These are phyloP conservation scores for Athrips mouffetella DNA, from an alignment of 2,888 invertebrate species.

Conservation along the genomic window DNA sequence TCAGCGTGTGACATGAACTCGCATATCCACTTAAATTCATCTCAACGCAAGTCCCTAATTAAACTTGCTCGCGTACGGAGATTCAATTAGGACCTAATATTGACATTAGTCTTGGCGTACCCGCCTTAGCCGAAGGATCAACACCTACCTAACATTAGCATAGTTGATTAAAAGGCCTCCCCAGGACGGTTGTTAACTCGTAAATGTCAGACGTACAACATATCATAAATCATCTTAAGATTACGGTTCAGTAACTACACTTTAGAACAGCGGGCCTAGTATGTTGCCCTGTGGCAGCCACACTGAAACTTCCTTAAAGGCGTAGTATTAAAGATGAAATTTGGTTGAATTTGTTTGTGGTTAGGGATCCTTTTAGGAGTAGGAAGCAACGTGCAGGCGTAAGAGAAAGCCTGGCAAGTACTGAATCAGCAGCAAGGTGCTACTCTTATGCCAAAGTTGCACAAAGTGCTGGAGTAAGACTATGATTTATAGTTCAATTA, in stretches of 20 bases:
- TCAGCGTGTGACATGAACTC: conserved; percentile 24
- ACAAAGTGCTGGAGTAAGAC: conserved; percentile 42
- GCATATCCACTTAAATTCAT: conserved; percentile 29
- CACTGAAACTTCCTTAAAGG: conserved; percentile 31
- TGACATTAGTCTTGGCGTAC: conserved; percentile 61
- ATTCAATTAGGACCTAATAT: conserved; percentile 71
- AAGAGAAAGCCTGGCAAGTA: conserved; percentile 56
- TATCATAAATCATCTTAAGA: conserved; percentile 77
- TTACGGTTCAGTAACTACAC: conserved; percentile 66
- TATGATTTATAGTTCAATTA: conserved; percentile 74
- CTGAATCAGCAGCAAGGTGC: conserved; percentile 68
- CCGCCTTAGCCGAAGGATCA: conserved; percentile 52
- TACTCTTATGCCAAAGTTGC: conserved; percentile 57
- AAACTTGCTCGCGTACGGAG: conserved; percentile 60
- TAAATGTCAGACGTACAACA: conserved; percentile 72
- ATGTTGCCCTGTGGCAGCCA: conserved; percentile 32
- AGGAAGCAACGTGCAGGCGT: conserved; percentile 51
- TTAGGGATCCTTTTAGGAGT: conserved; percentile 34
- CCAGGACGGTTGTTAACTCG: conserved; percentile 67
- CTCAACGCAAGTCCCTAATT: conserved; percentile 49
- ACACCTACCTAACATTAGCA: conserved; percentile 74
- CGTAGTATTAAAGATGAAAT: conserved; percentile 28
- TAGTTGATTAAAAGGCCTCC: conserved; percentile 76
- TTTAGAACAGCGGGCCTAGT: conserved; percentile 44
- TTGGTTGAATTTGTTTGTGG: conserved; percentile 17